Evolutionary conservation across 2,113 vertebrate genomes (phyloP).

Genomic region (Thunnus thynnus): DNA sequence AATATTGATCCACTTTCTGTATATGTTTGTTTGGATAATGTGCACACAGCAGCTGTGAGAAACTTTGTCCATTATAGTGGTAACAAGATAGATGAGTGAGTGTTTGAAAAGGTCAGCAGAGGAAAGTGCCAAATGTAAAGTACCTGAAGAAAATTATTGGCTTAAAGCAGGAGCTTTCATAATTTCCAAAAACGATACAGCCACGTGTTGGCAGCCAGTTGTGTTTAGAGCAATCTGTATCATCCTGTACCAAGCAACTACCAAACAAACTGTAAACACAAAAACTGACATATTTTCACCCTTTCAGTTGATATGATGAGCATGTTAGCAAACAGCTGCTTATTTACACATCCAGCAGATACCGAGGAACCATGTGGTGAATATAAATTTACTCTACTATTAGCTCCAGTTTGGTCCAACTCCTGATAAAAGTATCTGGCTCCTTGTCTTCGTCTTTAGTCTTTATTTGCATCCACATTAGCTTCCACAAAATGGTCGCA

Average conservation of each 20-base stretch:
- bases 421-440: too few relatives aligned
- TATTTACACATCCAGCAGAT: not conserved
- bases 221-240: not conserved
- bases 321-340: too few relatives aligned
- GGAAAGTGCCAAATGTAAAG: conserved; percentile 58
- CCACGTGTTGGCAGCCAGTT: conserved; percentile 9
- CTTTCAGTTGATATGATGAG: too few relatives aligned
- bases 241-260: not conserved
- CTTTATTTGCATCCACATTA: too few relatives aligned
- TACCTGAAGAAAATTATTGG: conserved; percentile 20
- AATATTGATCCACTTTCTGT: not conserved
- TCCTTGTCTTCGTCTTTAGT: too few relatives aligned
- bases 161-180: conserved; percentile 6
- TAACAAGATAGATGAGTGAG: conserved; percentile 21
- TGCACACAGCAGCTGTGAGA: not conserved
- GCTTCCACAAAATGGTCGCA: too few relatives aligned
- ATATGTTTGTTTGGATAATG: conserved; percentile 11
- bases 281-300: not conserved
- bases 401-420: too few relatives aligned
- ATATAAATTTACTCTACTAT: too few relatives aligned
- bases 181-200: conserved; percentile 5
- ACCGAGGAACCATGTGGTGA: not conserved
- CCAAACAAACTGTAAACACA: not conserved
- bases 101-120: conserved; percentile 50
- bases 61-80: conserved; percentile 12